Evolutionary conservation across 2,113 vertebrate species (phyloP).

Genomic region (Anarrhichthys ocellatus): DNA sequence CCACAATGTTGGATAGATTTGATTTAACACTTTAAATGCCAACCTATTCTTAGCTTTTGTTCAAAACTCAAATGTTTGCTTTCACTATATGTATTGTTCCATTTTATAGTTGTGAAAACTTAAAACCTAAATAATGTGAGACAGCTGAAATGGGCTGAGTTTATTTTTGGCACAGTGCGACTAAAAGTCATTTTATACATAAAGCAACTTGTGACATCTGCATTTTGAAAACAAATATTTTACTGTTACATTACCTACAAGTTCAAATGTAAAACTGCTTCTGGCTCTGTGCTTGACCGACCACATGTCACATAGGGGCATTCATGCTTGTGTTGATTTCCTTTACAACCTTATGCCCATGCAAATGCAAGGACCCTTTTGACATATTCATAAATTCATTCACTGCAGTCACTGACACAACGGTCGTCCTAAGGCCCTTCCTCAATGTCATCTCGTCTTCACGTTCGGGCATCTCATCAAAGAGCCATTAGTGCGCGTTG

Average conservation of each 20-base stretch:
- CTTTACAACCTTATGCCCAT: slow-evolving; percentile 13
- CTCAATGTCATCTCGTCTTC: slow-evolving; percentile 56
- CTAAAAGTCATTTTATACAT: not conserved
- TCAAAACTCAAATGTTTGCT: not conserved
- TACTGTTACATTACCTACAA: not conserved
- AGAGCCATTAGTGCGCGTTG: slow-evolving; percentile 25
- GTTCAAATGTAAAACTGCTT: not conserved
- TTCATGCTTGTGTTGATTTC: slow-evolving; percentile 23
- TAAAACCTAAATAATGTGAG: not conserved
- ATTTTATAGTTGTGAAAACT: not conserved
- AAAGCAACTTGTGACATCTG: not conserved
- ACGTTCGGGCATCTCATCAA: slow-evolving; percentile 59
- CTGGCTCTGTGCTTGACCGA: slow-evolving; percentile 18
- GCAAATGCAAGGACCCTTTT: slow-evolving; percentile 1
- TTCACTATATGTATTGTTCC: not conserved
- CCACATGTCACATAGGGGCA: not conserved
- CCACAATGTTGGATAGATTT: slow-evolving; percentile 24
- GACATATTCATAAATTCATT: slow-evolving; percentile 52
- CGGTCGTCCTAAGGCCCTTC: slow-evolving; percentile 25
- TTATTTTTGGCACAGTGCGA: not conserved
- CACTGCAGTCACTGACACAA: not conserved
- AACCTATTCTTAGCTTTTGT: not conserved
- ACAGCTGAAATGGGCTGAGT: not conserved
- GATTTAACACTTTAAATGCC: slow-evolving; percentile 25
- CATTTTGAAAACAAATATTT: not conserved